Evolutionary conservation across 2,888 invertebrate genomes (phyloP).

Genomic region (Bruchidius siliquastri): DNA sequence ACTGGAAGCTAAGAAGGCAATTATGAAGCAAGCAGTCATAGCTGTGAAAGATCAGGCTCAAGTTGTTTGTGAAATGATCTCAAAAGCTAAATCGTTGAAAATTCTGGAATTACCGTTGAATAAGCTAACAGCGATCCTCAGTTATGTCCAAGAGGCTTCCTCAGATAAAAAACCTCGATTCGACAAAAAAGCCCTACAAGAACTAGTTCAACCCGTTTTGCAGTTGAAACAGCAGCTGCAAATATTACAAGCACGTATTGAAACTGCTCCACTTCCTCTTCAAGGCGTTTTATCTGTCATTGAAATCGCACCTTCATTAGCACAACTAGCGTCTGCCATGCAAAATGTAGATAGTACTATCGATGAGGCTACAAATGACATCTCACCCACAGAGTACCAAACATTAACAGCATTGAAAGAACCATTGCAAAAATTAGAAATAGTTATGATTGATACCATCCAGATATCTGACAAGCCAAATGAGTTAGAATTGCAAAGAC

Average conservation of each 20-base stretch:
- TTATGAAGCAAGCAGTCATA: neutral
- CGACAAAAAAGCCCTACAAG: conserved; percentile 12
- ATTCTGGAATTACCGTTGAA: neutral
- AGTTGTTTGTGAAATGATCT: neutral
- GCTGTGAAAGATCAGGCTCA: neutral
- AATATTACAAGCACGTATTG: neutral
- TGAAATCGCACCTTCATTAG: conserved; percentile 16
- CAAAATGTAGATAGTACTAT: conserved; percentile 7
- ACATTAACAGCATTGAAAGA: conserved; percentile 14
- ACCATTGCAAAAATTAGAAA: conserved; percentile 25
- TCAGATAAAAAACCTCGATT: conserved; percentile 5
- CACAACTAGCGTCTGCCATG: conserved; percentile 12
- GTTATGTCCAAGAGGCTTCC: conserved; percentile 1
- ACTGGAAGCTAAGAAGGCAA: neutral
- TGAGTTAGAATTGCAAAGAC: conserved; percentile 7
- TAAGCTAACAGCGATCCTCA: neutral
- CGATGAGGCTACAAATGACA: conserved; percentile 4
- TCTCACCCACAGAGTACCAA: conserved; percentile 7
- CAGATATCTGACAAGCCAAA: conserved; percentile 16
- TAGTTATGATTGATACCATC: conserved; percentile 18
- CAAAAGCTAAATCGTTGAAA: neutral
- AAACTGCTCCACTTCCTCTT: conserved; percentile 4
- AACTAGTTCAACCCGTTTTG: conserved; percentile 11
- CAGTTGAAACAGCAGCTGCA: neutral
- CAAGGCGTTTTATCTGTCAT: conserved; percentile 15